Evolutionary conservation across 2,113 vertebrate genomes (phyloP).

Genomic region (Nycticebus coucang): DNA sequence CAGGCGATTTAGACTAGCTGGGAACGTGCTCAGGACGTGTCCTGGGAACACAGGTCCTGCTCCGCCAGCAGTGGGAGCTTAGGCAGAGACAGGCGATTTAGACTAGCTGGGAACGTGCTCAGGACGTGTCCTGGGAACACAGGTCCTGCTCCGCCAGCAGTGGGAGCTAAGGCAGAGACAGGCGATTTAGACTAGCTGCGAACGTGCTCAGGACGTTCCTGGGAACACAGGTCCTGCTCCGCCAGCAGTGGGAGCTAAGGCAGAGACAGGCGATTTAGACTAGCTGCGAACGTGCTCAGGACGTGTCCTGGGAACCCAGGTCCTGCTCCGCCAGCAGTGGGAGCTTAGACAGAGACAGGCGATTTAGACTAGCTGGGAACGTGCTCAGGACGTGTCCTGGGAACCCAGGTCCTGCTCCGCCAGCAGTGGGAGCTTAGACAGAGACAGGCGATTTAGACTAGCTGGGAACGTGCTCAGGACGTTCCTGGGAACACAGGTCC

Average conservation of each 20-base stretch:
- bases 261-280: fast-evolving
- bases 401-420: fast-evolving
- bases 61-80: background rate
- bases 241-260: too few relatives aligned
- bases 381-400: fast-evolving
- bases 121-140: fast-evolving
- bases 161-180: too few relatives aligned
- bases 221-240: fast-evolving
- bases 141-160: fast-evolving
- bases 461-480: fast-evolving
- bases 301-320: fast-evolving
- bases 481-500: fast-evolving
- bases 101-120: fast-evolving
- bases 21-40: fast-evolving
- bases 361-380: fast-evolving
- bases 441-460: fast-evolving
- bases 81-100: fast-evolving
- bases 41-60: fast-evolving
- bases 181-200: fast-evolving
- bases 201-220: fast-evolving
- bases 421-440: too few relatives aligned
- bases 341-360: too few relatives aligned
- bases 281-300: fast-evolving
- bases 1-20: fast-evolving
- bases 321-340: fast-evolving